Evolutionary conservation across 2,888 invertebrate species (phyloP).

Genomic region (Amphipyra berbera): DNA sequence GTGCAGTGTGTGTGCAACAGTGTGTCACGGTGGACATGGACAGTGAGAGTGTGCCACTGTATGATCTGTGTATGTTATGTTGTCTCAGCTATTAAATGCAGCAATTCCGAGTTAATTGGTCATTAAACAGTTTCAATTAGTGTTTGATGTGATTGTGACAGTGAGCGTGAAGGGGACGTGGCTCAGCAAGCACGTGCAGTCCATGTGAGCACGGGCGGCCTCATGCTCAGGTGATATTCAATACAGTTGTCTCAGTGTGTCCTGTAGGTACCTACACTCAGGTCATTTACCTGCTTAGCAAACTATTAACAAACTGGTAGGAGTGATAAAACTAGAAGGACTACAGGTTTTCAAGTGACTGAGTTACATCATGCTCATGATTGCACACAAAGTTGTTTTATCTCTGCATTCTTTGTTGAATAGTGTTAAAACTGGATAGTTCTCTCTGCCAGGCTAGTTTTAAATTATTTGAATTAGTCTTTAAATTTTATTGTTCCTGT

Average conservation of each 20-base stretch:
- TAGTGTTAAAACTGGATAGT: slow-evolving; percentile 56
- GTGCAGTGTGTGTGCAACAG: slow-evolving; percentile 67
- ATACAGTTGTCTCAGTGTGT: slow-evolving; percentile 28
- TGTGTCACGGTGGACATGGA: slow-evolving; percentile 63
- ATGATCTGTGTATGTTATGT: slow-evolving; percentile 53
- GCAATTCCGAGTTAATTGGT: slow-evolving; percentile 59
- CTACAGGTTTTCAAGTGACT: slow-evolving; percentile 60
- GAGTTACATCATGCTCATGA: slow-evolving; percentile 65
- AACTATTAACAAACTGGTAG: slow-evolving; percentile 61
- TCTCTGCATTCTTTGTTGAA: slow-evolving; percentile 62
- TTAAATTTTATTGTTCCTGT: slow-evolving; percentile 46
- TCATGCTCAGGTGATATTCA: slow-evolving; percentile 68
- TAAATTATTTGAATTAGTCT: slow-evolving; percentile 42
- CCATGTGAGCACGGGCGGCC: slow-evolving; percentile 62
- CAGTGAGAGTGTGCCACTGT: slow-evolving; percentile 65
- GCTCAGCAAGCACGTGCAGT: slow-evolving; percentile 17
- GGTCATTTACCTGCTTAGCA: slow-evolving; percentile 64
- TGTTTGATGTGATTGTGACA: slow-evolving; percentile 64
- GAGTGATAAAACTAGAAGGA: slow-evolving; percentile 64
- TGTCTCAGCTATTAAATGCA: slow-evolving; percentile 58
- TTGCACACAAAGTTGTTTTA: slow-evolving; percentile 64
- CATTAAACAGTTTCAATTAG: slow-evolving; percentile 61
- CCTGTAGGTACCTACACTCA: slow-evolving; percentile 53
- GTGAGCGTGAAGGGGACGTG: slow-evolving; percentile 40
- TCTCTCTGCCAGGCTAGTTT: slow-evolving; percentile 47